Base-by-base conservation (phyloP, 2,888 invertebrate species). In the Teinopalpus imperialis region DNA sequence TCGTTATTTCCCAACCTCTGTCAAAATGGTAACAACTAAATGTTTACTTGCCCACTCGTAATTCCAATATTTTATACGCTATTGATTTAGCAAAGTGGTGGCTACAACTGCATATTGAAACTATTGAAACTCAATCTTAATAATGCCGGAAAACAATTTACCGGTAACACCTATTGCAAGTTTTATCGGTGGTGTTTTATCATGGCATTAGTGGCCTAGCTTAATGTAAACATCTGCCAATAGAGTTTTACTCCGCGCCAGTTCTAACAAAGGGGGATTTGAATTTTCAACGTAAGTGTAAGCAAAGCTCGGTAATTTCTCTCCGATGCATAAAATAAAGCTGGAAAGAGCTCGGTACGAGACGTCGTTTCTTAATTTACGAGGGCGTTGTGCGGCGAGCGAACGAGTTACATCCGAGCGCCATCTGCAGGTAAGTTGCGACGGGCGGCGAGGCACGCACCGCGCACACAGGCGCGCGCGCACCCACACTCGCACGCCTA, bases 321-420 rank as follows among this genome's bases (percentile, higher is more conserved):
- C 55, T 57, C 53, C 62, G 63, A 68, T 70, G 64, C 71, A 71
- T 74, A 73, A 77, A 80, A 76, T 72, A 74, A 79, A 77, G 63
- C 58, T 64, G 59, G 63, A 66, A 75, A 74, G 74, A 76, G 71
- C 71, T 66, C 61, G 62, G 59, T 60, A 55, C 69, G 65, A 68
- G 74, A 70, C 74, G 78, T 75, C 78, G 76, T 75, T 81, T 76
- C 73, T 76, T 83, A 81, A 82, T 86, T 86, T 83, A 86, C 72
- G 85, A 82, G 75, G 74, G 74, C 74, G 74, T 78, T 72, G 73
- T 76, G 77, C 70, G 73, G 73, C 73, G 68, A 63, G 58, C 61
- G 65, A 54, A 63, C 59, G 69, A 67, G 71, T 69, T 70, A 69
- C 66, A 69, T 72, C 73, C 74, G 67, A 69, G 74, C 80, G 74